A percentile compares a stretch with the other conserved stretches of the same genome.
phyloP scores from a whole-genome alignment of 2,113 vertebrate species.

The Peromyscus californicus region DNA sequence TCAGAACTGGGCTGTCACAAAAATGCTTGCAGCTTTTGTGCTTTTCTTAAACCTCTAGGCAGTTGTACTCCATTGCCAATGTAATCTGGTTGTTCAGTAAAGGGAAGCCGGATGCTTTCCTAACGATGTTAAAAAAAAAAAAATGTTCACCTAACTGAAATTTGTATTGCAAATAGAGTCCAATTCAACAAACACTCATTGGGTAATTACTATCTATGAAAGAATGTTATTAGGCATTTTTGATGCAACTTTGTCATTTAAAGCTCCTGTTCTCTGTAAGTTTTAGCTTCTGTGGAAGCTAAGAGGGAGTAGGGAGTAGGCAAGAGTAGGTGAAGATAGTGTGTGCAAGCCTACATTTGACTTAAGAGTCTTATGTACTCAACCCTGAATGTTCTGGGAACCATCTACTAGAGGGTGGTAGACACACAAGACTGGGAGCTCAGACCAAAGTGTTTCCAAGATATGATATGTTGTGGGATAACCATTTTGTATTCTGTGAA shows the following conservation, averaged over 20 bases:
- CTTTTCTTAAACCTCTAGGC: constrained; percentile 68
- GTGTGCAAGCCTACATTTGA: neutral
- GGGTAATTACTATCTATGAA: neutral
- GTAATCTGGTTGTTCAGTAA: constrained; percentile 59
- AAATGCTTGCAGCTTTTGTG: constrained; percentile 61
- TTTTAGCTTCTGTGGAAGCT: neutral
- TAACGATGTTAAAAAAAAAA: neutral
- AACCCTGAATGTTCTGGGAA: neutral
- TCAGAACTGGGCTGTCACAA: constrained; percentile 71
- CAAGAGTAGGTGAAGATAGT: neutral
- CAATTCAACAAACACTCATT: constrained; percentile 1
- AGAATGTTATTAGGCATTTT: neutral
- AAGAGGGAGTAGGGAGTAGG: neutral
- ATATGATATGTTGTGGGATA: neutral
- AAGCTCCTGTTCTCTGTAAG: neutral
- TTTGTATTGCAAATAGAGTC: constrained; percentile 28
- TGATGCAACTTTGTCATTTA: neutral
- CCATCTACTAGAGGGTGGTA: neutral
- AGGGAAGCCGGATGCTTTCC: constrained; percentile 36
- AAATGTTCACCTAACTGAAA: neutral
- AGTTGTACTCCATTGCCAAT: constrained; percentile 55
- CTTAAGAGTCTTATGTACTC: neutral
- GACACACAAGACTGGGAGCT: rapidly evolving
- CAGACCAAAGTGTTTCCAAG: neutral
- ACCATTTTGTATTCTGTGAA: neutral